These are phyloP conservation scores for Pempheris klunzingeri DNA, from an alignment of 2,797 vertebrate species.

Conservation along the genomic window DNA sequence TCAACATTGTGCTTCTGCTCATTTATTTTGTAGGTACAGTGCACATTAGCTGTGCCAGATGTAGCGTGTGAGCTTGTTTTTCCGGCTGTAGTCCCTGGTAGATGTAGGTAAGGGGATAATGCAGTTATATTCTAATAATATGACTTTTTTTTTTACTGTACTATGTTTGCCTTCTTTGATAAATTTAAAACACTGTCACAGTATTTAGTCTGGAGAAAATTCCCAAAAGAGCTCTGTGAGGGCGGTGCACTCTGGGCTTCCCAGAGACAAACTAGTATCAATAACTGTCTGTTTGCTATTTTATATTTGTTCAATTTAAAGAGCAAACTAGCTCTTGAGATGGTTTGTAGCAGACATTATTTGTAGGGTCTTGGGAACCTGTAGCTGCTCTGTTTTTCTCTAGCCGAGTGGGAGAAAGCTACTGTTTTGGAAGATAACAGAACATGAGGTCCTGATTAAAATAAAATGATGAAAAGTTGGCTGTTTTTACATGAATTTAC, in stretches of 20 bases:
- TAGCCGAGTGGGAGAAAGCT: background rate
- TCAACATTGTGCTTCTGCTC: background rate
- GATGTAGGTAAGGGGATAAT: background rate
- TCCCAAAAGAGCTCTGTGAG: background rate
- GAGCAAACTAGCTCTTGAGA: background rate
- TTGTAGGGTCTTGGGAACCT: background rate
- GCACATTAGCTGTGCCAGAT: slow-evolving; percentile 19
- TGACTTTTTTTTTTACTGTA: background rate
- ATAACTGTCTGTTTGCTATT: background rate
- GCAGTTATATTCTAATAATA: background rate
- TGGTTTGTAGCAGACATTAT: background rate
- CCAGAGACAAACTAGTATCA: background rate
- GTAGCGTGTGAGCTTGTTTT: slow-evolving; percentile 27
- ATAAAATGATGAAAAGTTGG: background rate
- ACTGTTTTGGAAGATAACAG: too few species aligned
- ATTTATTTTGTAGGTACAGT: slow-evolving; percentile 8
- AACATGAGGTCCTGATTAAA: background rate
- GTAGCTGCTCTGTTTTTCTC: slow-evolving; percentile 3
- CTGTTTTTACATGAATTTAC: background rate
- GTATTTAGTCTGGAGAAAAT: slow-evolving; percentile 24
- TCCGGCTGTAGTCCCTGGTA: background rate
- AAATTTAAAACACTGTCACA: slow-evolving; percentile 25
- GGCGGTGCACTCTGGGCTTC: background rate
- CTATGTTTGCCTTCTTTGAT: slow-evolving; percentile 11
- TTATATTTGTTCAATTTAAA: background rate